These are phyloP conservation scores for Ashinkailepas kermadecensis DNA, from an alignment of 2,888 invertebrate genomes.

Conservation along the genomic window DNA sequence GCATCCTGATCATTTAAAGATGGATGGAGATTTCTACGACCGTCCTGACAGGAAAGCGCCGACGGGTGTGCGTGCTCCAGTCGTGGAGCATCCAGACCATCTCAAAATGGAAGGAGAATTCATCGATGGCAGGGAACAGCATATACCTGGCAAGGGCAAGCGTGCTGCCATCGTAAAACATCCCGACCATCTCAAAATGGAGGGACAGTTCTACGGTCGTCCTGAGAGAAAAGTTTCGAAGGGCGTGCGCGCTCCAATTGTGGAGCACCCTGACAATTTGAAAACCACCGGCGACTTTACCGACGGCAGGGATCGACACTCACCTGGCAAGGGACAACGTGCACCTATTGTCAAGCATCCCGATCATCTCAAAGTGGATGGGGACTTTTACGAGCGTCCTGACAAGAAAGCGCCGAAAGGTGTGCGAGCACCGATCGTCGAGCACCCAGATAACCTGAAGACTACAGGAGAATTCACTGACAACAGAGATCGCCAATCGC, in stretches of 20 bases:
- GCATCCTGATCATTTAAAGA: slow-evolving; percentile 37
- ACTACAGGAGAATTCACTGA: slow-evolving; percentile 48
- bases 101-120: background rate
- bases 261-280: background rate
- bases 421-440: slow-evolving; percentile 38
- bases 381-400: slow-evolving; percentile 34
- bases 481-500: slow-evolving; percentile 16
- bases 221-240: too few species aligned
- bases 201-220: background rate
- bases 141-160: background rate
- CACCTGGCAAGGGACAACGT: background rate
- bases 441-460: slow-evolving; percentile 45
- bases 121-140: background rate
- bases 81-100: background rate
- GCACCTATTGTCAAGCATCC: background rate
- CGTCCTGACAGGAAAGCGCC: background rate
- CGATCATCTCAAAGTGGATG: slow-evolving; percentile 31
- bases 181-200: background rate
- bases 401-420: slow-evolving; percentile 34
- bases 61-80: background rate
- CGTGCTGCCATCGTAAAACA: background rate
- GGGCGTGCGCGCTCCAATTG: too few species aligned
- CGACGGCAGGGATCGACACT: background rate
- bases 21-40: slow-evolving; percentile 24
- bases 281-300: background rate